phyloP scores from a whole-genome alignment of 2,113 vertebrate species.

The Malurus elegans region DNA sequence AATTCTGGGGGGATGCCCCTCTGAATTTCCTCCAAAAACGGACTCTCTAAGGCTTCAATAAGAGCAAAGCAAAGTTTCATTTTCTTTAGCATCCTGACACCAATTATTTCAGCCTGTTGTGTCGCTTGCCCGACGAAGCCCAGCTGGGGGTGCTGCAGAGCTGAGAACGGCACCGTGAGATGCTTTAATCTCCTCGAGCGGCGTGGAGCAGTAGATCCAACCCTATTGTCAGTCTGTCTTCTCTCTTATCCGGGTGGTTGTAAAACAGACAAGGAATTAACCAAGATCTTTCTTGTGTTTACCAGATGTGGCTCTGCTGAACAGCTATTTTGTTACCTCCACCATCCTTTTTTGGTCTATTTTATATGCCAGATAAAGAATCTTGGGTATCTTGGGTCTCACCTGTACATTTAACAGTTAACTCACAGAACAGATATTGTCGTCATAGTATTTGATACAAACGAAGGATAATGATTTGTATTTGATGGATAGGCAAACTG shows the following conservation, averaged over 20 bases:
- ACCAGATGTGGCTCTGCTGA: not conserved
- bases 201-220: fast-evolving
- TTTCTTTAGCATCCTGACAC: not conserved
- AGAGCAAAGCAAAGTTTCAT: not conserved
- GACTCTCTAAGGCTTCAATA: not conserved
- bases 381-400: not conserved
- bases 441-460: not conserved
- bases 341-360: not conserved
- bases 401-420: not conserved
- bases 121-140: not conserved
- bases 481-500: not conserved
- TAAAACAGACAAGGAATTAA: not conserved
- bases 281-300: not conserved
- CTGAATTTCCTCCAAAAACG: not conserved
- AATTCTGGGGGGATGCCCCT: not conserved
- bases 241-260: not conserved
- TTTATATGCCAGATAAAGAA: not conserved
- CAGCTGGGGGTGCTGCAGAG: constrained; percentile 40
- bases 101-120: fast-evolving
- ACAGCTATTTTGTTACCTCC: not conserved
- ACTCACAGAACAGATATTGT: not conserved
- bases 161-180: fast-evolving
- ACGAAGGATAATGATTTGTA: not conserved
- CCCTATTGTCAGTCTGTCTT: fast-evolving
- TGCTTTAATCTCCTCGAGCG: fast-evolving